Base-by-base conservation (phyloP, 2,888 invertebrate species). In the Mesorhabditis spiculigera region DNA sequence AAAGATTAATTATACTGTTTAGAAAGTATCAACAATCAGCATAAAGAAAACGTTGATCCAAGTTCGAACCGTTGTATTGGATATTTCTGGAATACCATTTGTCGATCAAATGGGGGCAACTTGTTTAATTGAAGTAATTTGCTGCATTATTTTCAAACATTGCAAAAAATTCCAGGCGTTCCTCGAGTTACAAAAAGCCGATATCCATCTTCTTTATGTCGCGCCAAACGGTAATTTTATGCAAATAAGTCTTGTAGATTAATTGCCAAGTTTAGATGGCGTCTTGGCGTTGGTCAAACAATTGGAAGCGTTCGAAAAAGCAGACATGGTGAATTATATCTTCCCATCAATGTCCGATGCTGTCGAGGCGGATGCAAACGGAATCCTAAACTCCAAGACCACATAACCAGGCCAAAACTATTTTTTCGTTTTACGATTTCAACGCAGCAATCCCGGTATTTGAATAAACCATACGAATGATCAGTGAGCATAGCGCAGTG, bases 61-160 rank as follows among this genome's bases (percentile, higher is more conserved):
- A 13, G n/a, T 50, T 50, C 58, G n/a, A 50, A 10, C 10, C 10
- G 58, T 50, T 50, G 58, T 50, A 10, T 13, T 50, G 10, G 58
- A 50, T 50, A 10, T 50, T 50, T 10, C n/a, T 50, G 58, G 58
- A n/a, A n/a, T 50, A 50, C 58, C 58, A 50, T 50, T 50, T n/a
- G 58, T 50, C 10, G 58, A 50, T 50, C n/a, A 13, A 10, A 50
- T n/a, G 8, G 58, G 58, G 1, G 58, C 58, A 10, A 50, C 8
- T 50, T 50, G 10, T 50, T 50, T 50, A n/a, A 50, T 50, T 50
- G 58, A 50, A 50, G 58, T 50, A 50, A 13, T 13, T 50, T 13
- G 8, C 58, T 13, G 8, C n/a, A 13, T 50, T 50, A 50, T 13
- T 50, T n/a, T 50, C 58, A 50, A 50, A 50, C 10, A 10, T 50